Conservation (phyloP, 2,888 invertebrate species). For the Willowsia nigromaculata region DNA sequence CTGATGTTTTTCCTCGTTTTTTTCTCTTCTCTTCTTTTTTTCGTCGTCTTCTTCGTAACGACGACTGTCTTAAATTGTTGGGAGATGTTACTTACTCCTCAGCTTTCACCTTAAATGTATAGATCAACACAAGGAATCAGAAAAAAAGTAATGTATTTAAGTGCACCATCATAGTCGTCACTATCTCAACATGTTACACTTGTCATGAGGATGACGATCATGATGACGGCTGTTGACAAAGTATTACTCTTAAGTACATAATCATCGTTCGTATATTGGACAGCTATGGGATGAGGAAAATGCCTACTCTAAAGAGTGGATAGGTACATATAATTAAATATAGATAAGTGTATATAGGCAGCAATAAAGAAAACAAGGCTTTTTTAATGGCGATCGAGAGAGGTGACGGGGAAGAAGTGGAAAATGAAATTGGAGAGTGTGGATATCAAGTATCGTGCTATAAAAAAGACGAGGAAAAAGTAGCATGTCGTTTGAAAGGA, state of each 20-base stretch:
- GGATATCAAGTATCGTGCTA: neutral
- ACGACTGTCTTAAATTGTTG: neutral
- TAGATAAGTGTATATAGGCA: neutral
- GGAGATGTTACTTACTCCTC: constrained; percentile 8
- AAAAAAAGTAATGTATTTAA: constrained; percentile 31
- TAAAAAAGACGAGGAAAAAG: neutral
- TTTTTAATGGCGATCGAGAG: constrained; percentile 7
- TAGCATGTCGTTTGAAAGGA: constrained; percentile 1
- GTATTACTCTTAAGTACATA: constrained; percentile 31
- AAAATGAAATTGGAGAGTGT: constrained; percentile 12
- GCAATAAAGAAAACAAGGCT: constrained; percentile 3
- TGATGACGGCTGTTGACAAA: constrained; percentile 24
- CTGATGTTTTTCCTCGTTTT: constrained; percentile 7
- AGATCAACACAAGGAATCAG: constrained; percentile 20
- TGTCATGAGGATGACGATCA: constrained; percentile 2
- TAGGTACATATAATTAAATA: neutral
- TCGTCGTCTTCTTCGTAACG: neutral
- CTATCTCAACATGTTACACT: neutral
- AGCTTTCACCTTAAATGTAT: constrained; percentile 10
- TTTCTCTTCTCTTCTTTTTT: neutral
- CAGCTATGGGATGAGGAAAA: neutral
- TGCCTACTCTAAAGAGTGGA: neutral
- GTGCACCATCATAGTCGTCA: neutral
- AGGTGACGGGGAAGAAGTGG: neutral
- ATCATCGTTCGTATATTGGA: neutral